Evolutionary conservation across 2,797 vertebrate species (phyloP), one percentile per base, ranked within the genome.

Genomic region (Pelobates cultripes): DNA sequence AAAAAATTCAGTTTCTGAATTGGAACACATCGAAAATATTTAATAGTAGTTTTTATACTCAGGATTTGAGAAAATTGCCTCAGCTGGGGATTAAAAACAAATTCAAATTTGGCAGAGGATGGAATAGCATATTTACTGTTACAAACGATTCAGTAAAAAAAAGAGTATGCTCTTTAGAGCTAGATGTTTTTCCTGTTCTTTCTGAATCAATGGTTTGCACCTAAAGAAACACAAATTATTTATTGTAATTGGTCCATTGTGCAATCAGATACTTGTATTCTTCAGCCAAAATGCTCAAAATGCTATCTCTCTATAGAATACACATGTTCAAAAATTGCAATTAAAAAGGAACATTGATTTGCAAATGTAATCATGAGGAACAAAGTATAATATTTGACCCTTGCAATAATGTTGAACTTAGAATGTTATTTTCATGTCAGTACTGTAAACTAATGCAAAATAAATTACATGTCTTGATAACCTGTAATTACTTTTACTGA

Each of bases 1-100:
- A 28, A 28, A 28, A 28, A 28, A 28, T 10, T 51, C 5, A 10
- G 47, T 10, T 6, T 51, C 10, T 3, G 44, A 68, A 57, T 1
- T 17, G 42, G 63, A 80, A 69, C 69, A 69, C 28, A 61, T 75
- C 8, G 69, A 67, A 55, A 47, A 74, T 68, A 47, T 55, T 69
- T 69, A 75, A 69, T 45, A 69, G 47, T 51, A n/a, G 47, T 28
- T 7, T 80, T 75, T 12, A 53, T 44, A 43, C 51, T 64, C 74
- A 75, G 41, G 64, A 75, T 45, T 42, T 69, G 51, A 69, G 72
- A 69, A 80, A 75, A 80, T 80, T 75, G 79, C 43, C 53, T 69
- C 72, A 74, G 41, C 53, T 80, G 64, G 79, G 63, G 72, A 55
- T 75, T 72, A 60, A 28, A 28, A 28, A 28, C n/a, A 47, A 80